Conservation (phyloP, 2,797 vertebrate species). For the Rachycentron canadum region DNA sequence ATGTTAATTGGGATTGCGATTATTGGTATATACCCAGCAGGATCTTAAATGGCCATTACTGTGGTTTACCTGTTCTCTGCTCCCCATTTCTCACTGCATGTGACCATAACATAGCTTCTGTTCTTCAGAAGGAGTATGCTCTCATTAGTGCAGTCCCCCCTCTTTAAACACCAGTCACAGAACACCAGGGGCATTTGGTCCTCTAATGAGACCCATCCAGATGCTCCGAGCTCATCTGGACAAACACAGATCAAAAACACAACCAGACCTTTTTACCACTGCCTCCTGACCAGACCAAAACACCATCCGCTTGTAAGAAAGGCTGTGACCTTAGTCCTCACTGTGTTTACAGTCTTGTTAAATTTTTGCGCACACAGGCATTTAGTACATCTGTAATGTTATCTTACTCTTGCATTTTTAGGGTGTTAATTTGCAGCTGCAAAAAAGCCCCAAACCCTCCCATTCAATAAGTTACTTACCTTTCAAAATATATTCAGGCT, state of each 20-base stretch:
- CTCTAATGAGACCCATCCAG: constrained; percentile 77
- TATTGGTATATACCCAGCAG: constrained; percentile 39
- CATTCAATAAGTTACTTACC: neutral
- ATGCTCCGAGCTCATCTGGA: constrained; percentile 68
- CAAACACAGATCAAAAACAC: constrained; percentile 57
- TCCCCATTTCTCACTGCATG: constrained; percentile 51
- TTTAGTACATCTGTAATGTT: constrained; percentile 37
- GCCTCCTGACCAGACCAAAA: constrained; percentile 49
- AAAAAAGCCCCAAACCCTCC: neutral
- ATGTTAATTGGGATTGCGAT: constrained; percentile 32
- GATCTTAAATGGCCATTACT: constrained; percentile 38
- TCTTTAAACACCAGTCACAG: constrained; percentile 68
- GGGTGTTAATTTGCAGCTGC: neutral
- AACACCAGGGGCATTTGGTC: constrained; percentile 61
- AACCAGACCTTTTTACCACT: constrained; percentile 41
- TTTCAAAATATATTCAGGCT: constrained; percentile 11
- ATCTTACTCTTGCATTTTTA: constrained; percentile 4
- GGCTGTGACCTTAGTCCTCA: constrained; percentile 49
- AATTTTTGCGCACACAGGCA: constrained; percentile 8
- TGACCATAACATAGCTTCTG: constrained; percentile 41
- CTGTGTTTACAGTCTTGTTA: constrained; percentile 46
- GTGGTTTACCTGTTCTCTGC: constrained; percentile 39
- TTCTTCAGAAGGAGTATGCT: constrained; percentile 59
- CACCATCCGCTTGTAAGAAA: constrained; percentile 21
- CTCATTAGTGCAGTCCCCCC: constrained; percentile 70